phyloP scores from a whole-genome alignment of 2,888 invertebrate species.

The Boloria selene region DNA sequence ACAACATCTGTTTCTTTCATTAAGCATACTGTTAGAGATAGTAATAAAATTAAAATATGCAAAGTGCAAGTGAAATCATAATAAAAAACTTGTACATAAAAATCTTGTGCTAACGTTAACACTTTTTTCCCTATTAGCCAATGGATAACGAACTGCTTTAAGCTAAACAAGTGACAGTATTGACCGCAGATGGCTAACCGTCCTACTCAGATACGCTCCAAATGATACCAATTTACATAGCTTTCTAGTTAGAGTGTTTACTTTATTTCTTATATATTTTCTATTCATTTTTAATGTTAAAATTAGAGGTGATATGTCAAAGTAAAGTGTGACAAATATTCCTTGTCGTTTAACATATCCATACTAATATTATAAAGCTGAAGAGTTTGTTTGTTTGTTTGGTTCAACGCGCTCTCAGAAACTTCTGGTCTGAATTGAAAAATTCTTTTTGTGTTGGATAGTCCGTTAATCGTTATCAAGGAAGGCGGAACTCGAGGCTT shows the following conservation, averaged over 20 bases:
- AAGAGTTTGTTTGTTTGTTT: no score
- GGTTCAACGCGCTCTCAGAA: no score
- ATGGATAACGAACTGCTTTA: conserved; percentile 19
- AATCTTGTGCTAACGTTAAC: neutral
- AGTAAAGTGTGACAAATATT: no score
- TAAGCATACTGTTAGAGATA: no score
- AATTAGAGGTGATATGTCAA: neutral
- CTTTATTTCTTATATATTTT: neutral
- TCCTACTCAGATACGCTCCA: conserved; percentile 50
- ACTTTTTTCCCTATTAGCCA: conserved; percentile 19
- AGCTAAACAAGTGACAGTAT: conserved; percentile 24
- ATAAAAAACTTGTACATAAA: neutral
- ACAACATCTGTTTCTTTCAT: no score
- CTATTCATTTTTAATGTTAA: neutral
- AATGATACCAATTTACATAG: conserved; percentile 35
- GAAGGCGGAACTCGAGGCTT: no score
- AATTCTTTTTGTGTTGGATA: no score
- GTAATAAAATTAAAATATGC: neutral
- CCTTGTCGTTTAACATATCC: no score
- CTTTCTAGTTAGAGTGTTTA: conserved; percentile 11
- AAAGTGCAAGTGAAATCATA: neutral
- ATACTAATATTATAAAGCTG: no score
- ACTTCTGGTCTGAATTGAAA: no score
- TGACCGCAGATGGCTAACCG: conserved; percentile 52
- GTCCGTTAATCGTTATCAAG: no score